Percentiles rank a stretch among this genome's conserved stretches.
These are phyloP conservation scores for Elmis aenea DNA, from an alignment of 2,888 invertebrate species.

Conservation along the genomic window DNA sequence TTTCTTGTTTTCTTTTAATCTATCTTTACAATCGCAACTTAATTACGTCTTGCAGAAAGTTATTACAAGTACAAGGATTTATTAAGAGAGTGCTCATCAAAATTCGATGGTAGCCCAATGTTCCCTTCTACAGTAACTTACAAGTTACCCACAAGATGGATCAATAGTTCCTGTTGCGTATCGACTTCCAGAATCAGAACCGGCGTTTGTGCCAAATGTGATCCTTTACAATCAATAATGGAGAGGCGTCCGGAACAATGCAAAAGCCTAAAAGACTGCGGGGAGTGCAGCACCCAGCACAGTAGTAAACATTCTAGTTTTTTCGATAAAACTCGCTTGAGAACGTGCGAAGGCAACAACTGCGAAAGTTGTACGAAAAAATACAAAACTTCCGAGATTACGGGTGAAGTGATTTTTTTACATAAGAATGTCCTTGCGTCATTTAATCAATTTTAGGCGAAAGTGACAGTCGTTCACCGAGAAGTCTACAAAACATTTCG, in stretches of 20 bases:
- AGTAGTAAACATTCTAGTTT: not conserved
- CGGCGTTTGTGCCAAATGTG: constrained; percentile 15
- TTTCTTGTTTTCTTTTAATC: too few relatives aligned
- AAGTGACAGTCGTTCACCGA: constrained; percentile 53
- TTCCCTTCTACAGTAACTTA: constrained; percentile 19
- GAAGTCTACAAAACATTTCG: constrained; percentile 43
- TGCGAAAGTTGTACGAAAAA: constrained; percentile 10
- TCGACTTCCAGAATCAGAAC: constrained; percentile 8
- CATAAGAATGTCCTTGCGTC: not conserved
- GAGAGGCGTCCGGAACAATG: constrained; percentile 8
- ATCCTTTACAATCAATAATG: constrained; percentile 4
- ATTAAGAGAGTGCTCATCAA: constrained; percentile 20
- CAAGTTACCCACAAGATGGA: constrained; percentile 19
- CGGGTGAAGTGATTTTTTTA: constrained; percentile 16
- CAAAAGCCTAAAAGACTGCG: constrained; percentile 4
- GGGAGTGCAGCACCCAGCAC: too few relatives aligned
- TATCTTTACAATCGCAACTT: too few relatives aligned
- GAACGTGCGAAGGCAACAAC: constrained; percentile 1
- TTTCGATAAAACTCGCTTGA: too few relatives aligned
- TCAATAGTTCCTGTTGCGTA: constrained; percentile 21
- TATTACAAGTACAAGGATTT: constrained; percentile 25
- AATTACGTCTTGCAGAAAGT: constrained; percentile 29
- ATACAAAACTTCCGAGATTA: constrained; percentile 26
- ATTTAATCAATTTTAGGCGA: constrained; percentile 12
- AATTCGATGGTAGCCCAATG: constrained; percentile 3